Evolutionary conservation across 2,888 invertebrate genomes (phyloP).

Genomic region (Sphecodes monilicornis): DNA sequence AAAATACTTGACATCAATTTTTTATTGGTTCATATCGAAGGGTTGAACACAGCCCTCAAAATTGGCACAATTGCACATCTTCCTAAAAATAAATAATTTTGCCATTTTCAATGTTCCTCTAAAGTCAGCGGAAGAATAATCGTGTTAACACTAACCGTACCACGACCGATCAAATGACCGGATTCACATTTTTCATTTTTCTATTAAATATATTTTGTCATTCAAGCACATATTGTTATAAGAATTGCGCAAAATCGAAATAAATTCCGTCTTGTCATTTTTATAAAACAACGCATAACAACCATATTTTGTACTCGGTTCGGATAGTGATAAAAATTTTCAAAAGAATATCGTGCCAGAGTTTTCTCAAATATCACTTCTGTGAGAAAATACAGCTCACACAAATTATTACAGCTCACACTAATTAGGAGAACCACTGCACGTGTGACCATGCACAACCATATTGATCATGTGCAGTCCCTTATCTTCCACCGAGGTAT

Average conservation of each 20-base stretch:
- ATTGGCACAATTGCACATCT: background rate
- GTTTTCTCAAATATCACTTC: background rate
- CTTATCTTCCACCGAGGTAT: background rate
- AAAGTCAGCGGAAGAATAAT: background rate
- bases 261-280: no score
- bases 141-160: no score
- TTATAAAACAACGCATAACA: no score
- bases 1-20: background rate
- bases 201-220: no score
- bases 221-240: no score
- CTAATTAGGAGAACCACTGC: background rate
- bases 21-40: background rate
- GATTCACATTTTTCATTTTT: no score
- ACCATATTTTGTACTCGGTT: no score
- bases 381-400: background rate
- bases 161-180: no score
- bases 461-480: background rate
- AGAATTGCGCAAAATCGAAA: no score
- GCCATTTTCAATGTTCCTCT: background rate
- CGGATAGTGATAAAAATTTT: background rate
- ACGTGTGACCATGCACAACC: background rate
- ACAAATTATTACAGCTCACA: no score
- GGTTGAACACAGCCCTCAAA: background rate
- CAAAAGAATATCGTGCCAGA: background rate
- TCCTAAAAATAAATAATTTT: background rate